phyloP scores from a whole-genome alignment of 2,797 vertebrate genomes.

The Knipowitschia caucasica region DNA sequence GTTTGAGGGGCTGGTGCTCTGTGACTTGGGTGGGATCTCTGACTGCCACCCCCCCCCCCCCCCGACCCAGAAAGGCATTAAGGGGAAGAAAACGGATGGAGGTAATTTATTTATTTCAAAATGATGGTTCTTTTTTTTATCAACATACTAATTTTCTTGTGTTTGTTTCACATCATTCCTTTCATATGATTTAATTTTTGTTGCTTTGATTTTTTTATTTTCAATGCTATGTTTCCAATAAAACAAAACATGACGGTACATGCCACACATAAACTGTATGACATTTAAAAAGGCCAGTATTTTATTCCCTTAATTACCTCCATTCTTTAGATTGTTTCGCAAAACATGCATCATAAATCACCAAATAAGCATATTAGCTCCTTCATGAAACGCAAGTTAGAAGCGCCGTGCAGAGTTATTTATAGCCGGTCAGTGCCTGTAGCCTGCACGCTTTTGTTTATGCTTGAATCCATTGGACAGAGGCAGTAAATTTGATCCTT shows the following conservation, averaged over 20 bases:
- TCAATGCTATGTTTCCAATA: background rate
- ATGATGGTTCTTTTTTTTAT: too few relatives aligned
- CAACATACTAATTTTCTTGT: too few relatives aligned
- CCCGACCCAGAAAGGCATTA: too few relatives aligned
- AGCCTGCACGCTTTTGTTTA: conserved; percentile 18
- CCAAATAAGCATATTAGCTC: background rate
- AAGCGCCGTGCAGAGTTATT: conserved; percentile 10
- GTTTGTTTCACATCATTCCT: too few relatives aligned
- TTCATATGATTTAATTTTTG: too few relatives aligned
- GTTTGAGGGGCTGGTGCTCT: too few relatives aligned
- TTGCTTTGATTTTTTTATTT: too few relatives aligned
- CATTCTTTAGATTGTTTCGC: background rate
- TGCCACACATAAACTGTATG: background rate
- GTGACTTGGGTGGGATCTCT: too few relatives aligned
- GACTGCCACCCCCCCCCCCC: too few relatives aligned
- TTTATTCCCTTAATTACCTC: background rate
- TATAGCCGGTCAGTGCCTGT: background rate
- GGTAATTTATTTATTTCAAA: too few relatives aligned
- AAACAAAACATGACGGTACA: too few relatives aligned
- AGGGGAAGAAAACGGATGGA: too few relatives aligned
- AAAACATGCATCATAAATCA: background rate
- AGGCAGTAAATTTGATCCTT: conserved; percentile 14
- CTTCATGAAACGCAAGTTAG: conserved; percentile 5
- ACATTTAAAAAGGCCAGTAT: background rate
- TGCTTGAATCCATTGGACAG: conserved; percentile 10